phyloP scores from a whole-genome alignment of 2,797 vertebrate genomes.

The Chaetodon trifasciatus region DNA sequence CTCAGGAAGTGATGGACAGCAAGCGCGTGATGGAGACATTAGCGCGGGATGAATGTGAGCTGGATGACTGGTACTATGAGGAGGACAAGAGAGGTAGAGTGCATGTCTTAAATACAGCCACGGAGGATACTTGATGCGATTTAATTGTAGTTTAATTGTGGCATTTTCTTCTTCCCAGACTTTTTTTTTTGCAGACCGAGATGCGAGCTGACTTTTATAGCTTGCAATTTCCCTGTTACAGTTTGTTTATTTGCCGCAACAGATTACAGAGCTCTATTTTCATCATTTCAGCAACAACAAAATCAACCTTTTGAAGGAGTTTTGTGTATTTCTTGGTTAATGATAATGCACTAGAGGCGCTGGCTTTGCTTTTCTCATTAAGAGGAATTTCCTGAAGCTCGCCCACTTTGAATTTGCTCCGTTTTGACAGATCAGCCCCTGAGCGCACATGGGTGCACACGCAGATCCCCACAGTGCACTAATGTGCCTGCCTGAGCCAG shows the following conservation, averaged over 20 bases:
- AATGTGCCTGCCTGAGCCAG: background rate
- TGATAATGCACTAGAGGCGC: background rate
- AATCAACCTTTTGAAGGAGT: background rate
- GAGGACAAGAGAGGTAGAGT: conserved; percentile 89
- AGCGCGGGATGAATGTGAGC: conserved; percentile 87
- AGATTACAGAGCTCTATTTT: background rate
- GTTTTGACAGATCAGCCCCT: conserved; percentile 18
- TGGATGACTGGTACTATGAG: conserved; percentile 89
- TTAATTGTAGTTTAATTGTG: background rate
- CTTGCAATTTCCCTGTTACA: background rate
- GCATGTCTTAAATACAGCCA: conserved; percentile 21
- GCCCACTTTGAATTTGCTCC: conserved; percentile 14
- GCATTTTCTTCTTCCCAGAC: background rate
- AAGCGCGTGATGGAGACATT: conserved; percentile 81
- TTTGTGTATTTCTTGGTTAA: background rate
- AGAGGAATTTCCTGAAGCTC: conserved; percentile 8
- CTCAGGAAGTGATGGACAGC: conserved; percentile 43
- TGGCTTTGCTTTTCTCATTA: conserved; percentile 29
- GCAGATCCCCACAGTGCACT: background rate
- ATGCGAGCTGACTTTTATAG: background rate
- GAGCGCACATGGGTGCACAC: background rate
- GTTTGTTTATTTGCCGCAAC: background rate
- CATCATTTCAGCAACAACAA: background rate
- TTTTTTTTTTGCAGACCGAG: background rate
- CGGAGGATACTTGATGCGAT: background rate